These are phyloP conservation scores for Megalops cyprinoides DNA, from an alignment of 2,797 vertebrate species.

Conservation along the genomic window DNA sequence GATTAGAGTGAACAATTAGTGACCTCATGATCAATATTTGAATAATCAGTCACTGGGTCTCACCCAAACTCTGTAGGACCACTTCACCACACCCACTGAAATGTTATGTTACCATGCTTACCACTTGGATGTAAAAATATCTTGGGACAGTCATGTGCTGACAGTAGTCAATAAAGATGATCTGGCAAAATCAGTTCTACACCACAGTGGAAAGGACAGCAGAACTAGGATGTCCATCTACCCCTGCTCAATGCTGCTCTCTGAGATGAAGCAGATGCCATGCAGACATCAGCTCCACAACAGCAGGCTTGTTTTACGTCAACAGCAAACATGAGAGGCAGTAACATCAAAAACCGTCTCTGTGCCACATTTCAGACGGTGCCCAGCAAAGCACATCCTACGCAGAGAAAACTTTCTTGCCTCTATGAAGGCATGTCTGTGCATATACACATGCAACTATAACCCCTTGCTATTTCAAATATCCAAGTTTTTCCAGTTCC, in stretches of 20 bases:
- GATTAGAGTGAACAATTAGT: too few relatives aligned
- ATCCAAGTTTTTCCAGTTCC: too few relatives aligned
- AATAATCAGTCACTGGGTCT: too few relatives aligned
- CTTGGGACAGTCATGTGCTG: not conserved
- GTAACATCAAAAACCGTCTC: not conserved
- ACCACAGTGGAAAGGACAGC: too few relatives aligned
- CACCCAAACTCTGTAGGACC: too few relatives aligned
- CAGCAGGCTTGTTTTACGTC: not conserved
- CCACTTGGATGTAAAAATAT: not conserved
- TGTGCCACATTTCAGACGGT: not conserved
- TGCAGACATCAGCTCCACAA: not conserved
- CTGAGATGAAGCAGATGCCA: not conserved
- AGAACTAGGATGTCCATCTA: not conserved
- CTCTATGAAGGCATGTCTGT: not conserved
- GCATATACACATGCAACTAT: not conserved
- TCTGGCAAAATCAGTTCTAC: not conserved
- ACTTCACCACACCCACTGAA: not conserved
- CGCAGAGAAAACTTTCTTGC: not conserved
- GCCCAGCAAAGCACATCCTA: not conserved
- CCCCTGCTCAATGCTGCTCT: not conserved
- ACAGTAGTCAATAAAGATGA: not conserved
- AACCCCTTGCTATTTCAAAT: too few relatives aligned
- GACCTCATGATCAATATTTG: too few relatives aligned
- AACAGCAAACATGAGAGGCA: constrained; percentile 4
- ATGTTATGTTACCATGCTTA: not conserved